Percentiles rank a stretch among this genome's conserved stretches.
These are phyloP conservation scores for Platygyra sinensis DNA, from an alignment of 64 coral and sea anemone species.

Conservation along the genomic window DNA sequence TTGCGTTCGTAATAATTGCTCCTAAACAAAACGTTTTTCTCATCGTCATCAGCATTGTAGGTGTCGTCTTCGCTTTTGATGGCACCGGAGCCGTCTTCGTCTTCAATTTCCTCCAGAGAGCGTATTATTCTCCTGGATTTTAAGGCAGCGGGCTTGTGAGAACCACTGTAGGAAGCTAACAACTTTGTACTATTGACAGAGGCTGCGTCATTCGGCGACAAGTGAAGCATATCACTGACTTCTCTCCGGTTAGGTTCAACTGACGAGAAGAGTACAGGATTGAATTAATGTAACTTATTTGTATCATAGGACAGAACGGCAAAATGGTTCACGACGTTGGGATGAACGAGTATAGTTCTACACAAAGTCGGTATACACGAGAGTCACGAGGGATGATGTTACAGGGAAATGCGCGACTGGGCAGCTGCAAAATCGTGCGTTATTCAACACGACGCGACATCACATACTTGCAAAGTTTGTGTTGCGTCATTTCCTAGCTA, in stretches of 20 bases:
- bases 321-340: no score
- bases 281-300: neutral
- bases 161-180: neutral
- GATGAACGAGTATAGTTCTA: no score
- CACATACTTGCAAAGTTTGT: no score
- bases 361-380: no score
- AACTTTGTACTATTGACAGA: neutral
- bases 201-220: neutral
- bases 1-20: constrained; percentile 26
- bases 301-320: no score
- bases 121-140: constrained; percentile 34
- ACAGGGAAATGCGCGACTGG: no score
- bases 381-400: no score
- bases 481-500: no score
- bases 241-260: constrained; percentile 16
- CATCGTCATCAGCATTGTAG: neutral
- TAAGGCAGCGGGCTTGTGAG: neutral
- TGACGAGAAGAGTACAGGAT: neutral
- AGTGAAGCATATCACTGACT: neutral
- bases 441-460: no score
- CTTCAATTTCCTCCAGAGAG: constrained; percentile 43
- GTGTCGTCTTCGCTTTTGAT: neutral
- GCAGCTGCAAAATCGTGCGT: no score
- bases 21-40: neutral
- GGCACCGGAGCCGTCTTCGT: constrained; percentile 13